These are phyloP conservation scores for Trachelus tabidus DNA, from an alignment of 2,888 invertebrate species.

Conservation along the genomic window DNA sequence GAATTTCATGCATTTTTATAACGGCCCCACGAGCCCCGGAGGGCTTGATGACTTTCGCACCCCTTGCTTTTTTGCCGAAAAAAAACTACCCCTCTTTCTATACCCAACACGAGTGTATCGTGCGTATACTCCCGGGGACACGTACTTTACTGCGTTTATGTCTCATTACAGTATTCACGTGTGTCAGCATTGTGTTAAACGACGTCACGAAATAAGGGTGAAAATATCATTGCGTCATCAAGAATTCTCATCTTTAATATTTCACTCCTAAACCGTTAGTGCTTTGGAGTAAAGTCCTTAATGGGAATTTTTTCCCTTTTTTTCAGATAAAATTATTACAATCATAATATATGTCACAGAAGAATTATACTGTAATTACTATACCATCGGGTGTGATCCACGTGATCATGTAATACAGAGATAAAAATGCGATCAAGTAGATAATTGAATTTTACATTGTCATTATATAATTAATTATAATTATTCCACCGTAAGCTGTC, in stretches of 20 bases:
- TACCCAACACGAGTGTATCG: background rate
- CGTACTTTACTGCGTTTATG: background rate
- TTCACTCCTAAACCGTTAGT: background rate
- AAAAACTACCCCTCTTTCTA: background rate
- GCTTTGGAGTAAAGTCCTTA: too few species aligned
- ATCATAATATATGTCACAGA: background rate
- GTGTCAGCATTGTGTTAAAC: background rate
- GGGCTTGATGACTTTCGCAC: background rate
- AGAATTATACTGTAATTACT: background rate
- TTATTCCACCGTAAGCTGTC: background rate
- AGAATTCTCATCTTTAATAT: background rate
- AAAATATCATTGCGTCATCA: background rate
- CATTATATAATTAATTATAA: too few species aligned
- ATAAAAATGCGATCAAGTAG: background rate
- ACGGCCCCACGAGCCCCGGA: background rate
- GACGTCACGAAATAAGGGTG: background rate
- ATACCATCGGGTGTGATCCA: too few species aligned
- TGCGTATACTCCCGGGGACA: background rate
- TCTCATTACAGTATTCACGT: background rate
- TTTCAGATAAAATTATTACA: background rate
- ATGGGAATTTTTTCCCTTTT: background rate
- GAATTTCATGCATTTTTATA: slow-evolving; percentile 1
- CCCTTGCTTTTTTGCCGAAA: background rate
- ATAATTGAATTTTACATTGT: background rate
- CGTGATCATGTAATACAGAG: background rate